Conservation (phyloP, 2,113 vertebrate genomes). For the Anguilla rostrata region DNA sequence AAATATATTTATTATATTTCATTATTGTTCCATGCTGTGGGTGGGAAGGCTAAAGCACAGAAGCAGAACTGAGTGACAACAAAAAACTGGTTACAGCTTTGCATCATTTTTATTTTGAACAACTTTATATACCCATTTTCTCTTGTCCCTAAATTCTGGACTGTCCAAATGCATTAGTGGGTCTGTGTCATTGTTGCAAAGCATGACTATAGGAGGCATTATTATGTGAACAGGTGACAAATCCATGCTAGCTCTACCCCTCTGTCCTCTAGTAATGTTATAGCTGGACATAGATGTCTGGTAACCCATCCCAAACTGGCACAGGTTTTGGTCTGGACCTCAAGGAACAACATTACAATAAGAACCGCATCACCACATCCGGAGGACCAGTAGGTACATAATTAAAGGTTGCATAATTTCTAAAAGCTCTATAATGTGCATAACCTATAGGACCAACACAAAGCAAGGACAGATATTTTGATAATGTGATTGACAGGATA, state of each 20-base stretch:
- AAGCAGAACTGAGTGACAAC: neutral
- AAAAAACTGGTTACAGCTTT: neutral
- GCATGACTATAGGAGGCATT: neutral
- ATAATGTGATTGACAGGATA: neutral
- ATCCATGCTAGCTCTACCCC: neutral
- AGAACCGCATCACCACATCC: too few species aligned
- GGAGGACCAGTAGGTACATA: too few species aligned
- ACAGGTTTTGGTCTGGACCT: neutral
- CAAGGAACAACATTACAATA: neutral
- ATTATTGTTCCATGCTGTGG: neutral
- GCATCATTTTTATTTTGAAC: neutral
- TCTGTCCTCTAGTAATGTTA: neutral
- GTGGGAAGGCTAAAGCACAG: neutral
- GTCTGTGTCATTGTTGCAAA: too few species aligned
- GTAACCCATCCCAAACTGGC: too few species aligned
- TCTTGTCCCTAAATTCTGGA: neutral
- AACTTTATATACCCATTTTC: neutral
- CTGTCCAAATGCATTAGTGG: too few species aligned
- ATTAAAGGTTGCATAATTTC: too few species aligned
- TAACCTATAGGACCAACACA: neutral
- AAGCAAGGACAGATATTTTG: neutral
- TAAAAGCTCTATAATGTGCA: too few species aligned
- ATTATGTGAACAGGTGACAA: neutral
- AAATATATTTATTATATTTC: neutral
- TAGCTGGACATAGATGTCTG: neutral